Conservation (phyloP, 2,888 invertebrate species). For the Microchrysa polita region DNA sequence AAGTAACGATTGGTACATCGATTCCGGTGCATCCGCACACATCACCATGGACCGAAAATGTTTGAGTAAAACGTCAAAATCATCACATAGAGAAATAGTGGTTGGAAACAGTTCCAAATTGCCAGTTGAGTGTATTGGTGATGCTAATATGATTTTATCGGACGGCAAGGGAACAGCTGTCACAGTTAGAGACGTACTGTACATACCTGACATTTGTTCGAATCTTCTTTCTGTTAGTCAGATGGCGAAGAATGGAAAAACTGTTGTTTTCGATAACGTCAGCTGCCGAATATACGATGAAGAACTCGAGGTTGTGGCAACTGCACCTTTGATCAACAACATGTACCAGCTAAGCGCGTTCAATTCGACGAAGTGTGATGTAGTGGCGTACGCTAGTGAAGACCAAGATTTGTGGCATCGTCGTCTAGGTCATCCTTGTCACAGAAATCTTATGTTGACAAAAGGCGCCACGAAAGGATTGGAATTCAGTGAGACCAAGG, state of each 20-base stretch:
- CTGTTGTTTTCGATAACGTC: conserved; percentile 24
- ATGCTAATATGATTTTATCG: neutral
- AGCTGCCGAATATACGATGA: conserved; percentile 35
- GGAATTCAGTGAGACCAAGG: neutral
- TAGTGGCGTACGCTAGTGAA: neutral
- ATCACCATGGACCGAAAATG: conserved; percentile 49
- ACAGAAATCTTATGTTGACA: conserved; percentile 50
- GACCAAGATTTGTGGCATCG: conserved; percentile 46
- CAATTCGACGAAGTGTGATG: neutral
- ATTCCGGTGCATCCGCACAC: conserved; percentile 55
- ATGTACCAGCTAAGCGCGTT: conserved; percentile 14
- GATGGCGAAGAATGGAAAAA: conserved; percentile 42
- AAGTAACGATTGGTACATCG: conserved; percentile 55
- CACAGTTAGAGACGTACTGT: conserved; percentile 30
- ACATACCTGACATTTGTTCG: conserved; percentile 46
- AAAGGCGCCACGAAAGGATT: neutral
- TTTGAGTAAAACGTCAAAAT: conserved; percentile 49
- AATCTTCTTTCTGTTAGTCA: conserved; percentile 52
- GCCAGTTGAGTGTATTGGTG: neutral
- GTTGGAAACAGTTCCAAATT: neutral
- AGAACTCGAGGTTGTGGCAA: conserved; percentile 19
- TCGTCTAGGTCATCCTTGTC: conserved; percentile 53
- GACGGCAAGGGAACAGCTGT: neutral
- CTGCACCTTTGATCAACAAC: neutral
- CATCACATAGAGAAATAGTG: neutral